Percentiles rank a stretch among this genome's conserved stretches.
phyloP scores from a whole-genome alignment of 2,113 vertebrate genomes.

The Gambusia affinis region DNA sequence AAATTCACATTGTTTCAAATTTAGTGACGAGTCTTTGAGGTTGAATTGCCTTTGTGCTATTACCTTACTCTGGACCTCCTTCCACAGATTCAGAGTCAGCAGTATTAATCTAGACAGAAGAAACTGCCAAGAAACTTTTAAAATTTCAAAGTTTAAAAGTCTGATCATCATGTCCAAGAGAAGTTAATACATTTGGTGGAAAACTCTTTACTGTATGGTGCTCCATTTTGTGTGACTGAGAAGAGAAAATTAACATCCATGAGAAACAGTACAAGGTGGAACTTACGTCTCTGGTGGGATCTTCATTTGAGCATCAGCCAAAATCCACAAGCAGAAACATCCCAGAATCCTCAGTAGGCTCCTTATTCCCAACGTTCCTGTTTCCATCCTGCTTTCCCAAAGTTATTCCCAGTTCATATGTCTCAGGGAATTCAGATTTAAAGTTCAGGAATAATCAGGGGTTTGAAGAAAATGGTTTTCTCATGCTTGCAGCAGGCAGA shows the following conservation, averaged over 20 bases:
- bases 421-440: not conserved
- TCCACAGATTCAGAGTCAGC: not conserved
- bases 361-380: conserved; percentile 41
- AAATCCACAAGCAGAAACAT: conserved; percentile 71
- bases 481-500: conserved; percentile 51
- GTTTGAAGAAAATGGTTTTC: conserved; percentile 42
- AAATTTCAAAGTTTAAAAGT: not conserved
- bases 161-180: too few relatives aligned
- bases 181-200: too few relatives aligned
- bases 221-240: not conserved
- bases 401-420: not conserved
- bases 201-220: not conserved
- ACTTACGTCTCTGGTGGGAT: conserved; percentile 94
- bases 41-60: not conserved
- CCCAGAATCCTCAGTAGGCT: conserved; percentile 71
- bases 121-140: not conserved
- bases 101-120: not conserved
- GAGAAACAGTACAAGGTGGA: not conserved
- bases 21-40: not conserved
- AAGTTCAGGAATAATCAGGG: conserved; percentile 16
- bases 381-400: conserved; percentile 42
- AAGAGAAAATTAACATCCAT: not conserved
- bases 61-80: not conserved
- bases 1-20: not conserved
- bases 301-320: conserved; percentile 81